A percentile compares a stretch with the other conserved stretches of the same genome.
Evolutionary conservation across 2,888 invertebrate species (phyloP).

Genomic region (Orthosia gracilis): DNA sequence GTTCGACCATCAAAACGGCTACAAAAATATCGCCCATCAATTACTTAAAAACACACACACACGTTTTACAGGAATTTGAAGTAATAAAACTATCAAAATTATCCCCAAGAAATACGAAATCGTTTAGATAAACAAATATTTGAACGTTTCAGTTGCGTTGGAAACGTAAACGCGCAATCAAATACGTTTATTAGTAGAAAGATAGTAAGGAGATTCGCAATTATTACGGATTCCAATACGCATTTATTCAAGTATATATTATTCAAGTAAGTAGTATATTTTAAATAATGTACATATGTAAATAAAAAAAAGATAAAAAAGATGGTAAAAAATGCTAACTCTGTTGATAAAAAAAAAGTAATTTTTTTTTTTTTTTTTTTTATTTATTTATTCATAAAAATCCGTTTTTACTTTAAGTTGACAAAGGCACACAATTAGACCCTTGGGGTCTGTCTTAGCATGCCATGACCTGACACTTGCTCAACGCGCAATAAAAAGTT

Average conservation of each 20-base stretch:
- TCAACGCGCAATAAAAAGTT: no score
- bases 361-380: no score
- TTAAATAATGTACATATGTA: no score
- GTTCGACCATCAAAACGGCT: conserved; percentile 33
- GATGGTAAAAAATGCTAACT: no score
- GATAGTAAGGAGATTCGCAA: conserved; percentile 40
- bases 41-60: conserved; percentile 41
- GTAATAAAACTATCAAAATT: conserved; percentile 64
- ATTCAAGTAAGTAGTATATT: no score
- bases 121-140: conserved; percentile 53
- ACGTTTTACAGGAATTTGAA: conserved; percentile 50
- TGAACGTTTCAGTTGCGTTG: conserved; percentile 42
- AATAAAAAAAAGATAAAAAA: no score
- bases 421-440: no score
- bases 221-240: conserved; percentile 48
- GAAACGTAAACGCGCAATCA: conserved; percentile 52
- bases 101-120: conserved; percentile 45
- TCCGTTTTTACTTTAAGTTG: no score
- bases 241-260: conserved; percentile 59
- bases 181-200: conserved; percentile 58
- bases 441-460: no score
- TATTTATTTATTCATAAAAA: no score
- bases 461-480: no score
- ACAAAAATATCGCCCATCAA: conserved; percentile 46
- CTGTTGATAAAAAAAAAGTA: no score